A percentile compares a stretch with the other conserved stretches of the same genome.
Evolutionary conservation across 1,140 invertebrate species (phyloP).

Genomic region (Microplitis mediator): DNA sequence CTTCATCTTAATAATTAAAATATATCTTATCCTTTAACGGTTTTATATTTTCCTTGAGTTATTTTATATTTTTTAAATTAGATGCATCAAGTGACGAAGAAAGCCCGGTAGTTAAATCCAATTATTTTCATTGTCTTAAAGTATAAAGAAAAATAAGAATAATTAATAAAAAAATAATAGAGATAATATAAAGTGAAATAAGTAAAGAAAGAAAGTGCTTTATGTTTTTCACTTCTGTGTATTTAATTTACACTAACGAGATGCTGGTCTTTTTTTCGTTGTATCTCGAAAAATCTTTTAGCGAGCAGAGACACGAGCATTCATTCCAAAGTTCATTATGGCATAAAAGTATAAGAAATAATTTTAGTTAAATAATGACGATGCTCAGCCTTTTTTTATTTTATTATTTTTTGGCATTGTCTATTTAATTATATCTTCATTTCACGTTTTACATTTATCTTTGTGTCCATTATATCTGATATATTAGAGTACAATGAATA

Average conservation of each 20-base stretch:
- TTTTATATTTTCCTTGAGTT: no score
- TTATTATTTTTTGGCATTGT: neutral
- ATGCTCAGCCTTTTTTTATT: neutral
- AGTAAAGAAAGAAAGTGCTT: neutral
- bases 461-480: neutral
- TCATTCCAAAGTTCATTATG: constrained; percentile 7
- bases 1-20: no score
- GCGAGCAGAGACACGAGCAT: neutral
- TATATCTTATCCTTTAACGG: no score
- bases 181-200: neutral
- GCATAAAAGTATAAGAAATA: neutral
- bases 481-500: neutral
- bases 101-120: neutral
- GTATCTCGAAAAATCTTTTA: constrained; percentile 1
- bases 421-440: neutral
- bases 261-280: constrained; percentile 7
- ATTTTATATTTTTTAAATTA: neutral
- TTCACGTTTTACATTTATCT: neutral
- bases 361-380: constrained; percentile 3
- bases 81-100: neutral
- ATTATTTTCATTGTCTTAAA: constrained; percentile 5
- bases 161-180: neutral
- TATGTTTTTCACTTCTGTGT: constrained; percentile 5
- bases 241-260: constrained; percentile 16
- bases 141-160: no score